Evolutionary conservation across 2,113 vertebrate species (phyloP).

Genomic region (Porphyrio hochstetteri): DNA sequence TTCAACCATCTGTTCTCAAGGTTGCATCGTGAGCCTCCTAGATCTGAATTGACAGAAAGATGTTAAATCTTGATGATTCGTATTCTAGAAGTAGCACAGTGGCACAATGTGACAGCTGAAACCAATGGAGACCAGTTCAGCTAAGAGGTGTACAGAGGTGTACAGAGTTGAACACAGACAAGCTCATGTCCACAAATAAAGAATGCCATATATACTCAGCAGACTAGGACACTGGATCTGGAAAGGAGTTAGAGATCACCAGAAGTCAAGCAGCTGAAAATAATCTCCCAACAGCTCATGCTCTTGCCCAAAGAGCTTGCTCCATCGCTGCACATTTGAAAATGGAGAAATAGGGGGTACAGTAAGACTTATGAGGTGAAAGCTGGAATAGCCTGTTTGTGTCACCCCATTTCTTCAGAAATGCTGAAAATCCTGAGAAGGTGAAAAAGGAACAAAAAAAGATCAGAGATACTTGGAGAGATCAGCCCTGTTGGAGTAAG

Average conservation of each 20-base stretch:
- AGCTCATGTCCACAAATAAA: not conserved
- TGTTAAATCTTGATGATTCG: slow-evolving; percentile 40
- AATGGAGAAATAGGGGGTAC: not conserved
- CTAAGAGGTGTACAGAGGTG: not conserved
- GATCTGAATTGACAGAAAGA: slow-evolving; percentile 45
- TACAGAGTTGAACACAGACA: not conserved
- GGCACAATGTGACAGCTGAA: not conserved
- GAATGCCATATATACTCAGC: not conserved
- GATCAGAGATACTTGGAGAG: not conserved
- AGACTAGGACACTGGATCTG: not conserved
- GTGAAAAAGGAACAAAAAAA: not conserved
- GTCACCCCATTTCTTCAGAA: not conserved
- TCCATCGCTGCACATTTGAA: not conserved
- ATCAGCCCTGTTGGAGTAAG: not conserved
- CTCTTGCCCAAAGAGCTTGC: not conserved
- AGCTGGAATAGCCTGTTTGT: not conserved
- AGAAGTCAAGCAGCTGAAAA: not conserved
- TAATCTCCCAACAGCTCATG: not conserved
- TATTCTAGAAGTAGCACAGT: not conserved
- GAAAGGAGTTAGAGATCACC: not conserved
- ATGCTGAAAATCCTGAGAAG: not conserved
- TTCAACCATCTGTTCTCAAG: slow-evolving; percentile 60
- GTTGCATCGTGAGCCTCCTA: not conserved
- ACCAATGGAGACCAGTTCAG: not conserved
- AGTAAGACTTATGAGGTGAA: not conserved